Percentiles rank a stretch among this genome's conserved stretches.
These are phyloP conservation scores for Macrobrachium nipponense DNA, from an alignment of 1,140 invertebrate genomes.

Conservation along the genomic window DNA sequence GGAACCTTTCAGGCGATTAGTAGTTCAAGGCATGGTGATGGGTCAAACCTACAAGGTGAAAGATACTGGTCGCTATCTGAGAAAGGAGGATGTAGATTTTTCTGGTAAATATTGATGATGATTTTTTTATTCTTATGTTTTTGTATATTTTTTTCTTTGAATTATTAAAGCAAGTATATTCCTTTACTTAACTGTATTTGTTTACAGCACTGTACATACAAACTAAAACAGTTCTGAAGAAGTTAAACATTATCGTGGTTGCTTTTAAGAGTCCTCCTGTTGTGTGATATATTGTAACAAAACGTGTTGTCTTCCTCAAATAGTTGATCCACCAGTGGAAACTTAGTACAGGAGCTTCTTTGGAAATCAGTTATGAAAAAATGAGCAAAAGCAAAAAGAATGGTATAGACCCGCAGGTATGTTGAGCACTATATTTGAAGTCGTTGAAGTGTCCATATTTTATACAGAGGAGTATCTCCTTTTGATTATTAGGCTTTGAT, in stretches of 20 bases:
- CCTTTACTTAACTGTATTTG: not conserved
- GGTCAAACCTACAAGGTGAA: slow-evolving; percentile 85
- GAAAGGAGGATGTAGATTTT: slow-evolving; percentile 77
- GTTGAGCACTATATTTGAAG: not conserved
- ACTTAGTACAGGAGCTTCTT: slow-evolving; percentile 75
- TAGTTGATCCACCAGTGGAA: slow-evolving; percentile 73
- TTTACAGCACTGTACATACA: not conserved
- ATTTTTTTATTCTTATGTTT: too few species aligned
- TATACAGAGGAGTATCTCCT: not conserved
- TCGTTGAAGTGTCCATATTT: not conserved
- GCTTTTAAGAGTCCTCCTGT: not conserved
- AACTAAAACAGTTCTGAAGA: too few species aligned
- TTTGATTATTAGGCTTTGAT: not conserved
- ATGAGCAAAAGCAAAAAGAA: slow-evolving; percentile 99
- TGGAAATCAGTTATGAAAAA: slow-evolving; percentile 90
- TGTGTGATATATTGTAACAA: not conserved
- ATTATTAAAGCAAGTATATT: not conserved
- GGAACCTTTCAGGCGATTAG: slow-evolving; percentile 92
- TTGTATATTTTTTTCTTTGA: not conserved
- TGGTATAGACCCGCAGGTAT: slow-evolving; percentile 87
- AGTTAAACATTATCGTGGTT: too few species aligned
- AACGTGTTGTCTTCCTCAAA: slow-evolving; percentile 73
- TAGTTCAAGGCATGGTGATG: slow-evolving; percentile 96
- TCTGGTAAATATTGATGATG: slow-evolving; percentile 68
- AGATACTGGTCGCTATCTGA: slow-evolving; percentile 84